A percentile compares a stretch with the other conserved stretches of the same genome.
Conservation (phyloP, 1,140 invertebrate genomes). For the Heterodera schachtii region DNA sequence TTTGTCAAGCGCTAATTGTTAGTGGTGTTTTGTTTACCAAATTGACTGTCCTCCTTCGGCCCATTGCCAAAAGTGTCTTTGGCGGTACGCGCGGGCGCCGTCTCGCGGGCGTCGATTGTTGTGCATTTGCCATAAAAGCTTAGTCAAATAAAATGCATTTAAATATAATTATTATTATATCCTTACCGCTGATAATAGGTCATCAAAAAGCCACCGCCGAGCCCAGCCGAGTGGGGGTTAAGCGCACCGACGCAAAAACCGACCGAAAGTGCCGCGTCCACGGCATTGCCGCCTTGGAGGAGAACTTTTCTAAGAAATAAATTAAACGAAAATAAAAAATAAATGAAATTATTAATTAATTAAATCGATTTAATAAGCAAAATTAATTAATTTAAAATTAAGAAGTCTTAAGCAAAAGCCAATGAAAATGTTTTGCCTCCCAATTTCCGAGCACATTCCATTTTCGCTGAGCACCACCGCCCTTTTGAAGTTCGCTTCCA, state of each 20-base stretch:
- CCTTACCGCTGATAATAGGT: slow-evolving; percentile 74
- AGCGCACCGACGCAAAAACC: slow-evolving; percentile 82
- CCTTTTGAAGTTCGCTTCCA: slow-evolving; percentile 45
- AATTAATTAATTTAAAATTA: too few relatives aligned
- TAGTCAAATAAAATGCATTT: slow-evolving; percentile 42
- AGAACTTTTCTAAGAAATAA: slow-evolving; percentile 74
- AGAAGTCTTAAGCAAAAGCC: too few relatives aligned
- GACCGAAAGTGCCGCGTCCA: slow-evolving; percentile 81
- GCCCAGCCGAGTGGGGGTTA: slow-evolving; percentile 80
- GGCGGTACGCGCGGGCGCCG: slow-evolving; percentile 74
- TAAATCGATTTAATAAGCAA: too few relatives aligned
- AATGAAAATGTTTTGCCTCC: slow-evolving; percentile 25
- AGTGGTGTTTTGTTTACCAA: not conserved
- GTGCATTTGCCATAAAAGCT: slow-evolving; percentile 55
- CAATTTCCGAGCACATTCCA: slow-evolving; percentile 56
- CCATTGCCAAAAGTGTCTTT: slow-evolving; percentile 72
- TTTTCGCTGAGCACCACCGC: slow-evolving; percentile 57
- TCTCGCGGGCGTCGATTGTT: slow-evolving; percentile 78
- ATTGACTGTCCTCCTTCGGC: not conserved
- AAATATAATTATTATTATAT: not conserved
- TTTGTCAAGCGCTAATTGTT: not conserved
- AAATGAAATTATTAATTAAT: too few relatives aligned
- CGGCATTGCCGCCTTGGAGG: slow-evolving; percentile 78
- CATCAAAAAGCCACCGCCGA: slow-evolving; percentile 84
- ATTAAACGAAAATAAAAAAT: not conserved